Evolutionary conservation across 2,888 invertebrate genomes (phyloP), one percentile per base, ranked within the genome.

Genomic region (Pollenia angustigena): DNA sequence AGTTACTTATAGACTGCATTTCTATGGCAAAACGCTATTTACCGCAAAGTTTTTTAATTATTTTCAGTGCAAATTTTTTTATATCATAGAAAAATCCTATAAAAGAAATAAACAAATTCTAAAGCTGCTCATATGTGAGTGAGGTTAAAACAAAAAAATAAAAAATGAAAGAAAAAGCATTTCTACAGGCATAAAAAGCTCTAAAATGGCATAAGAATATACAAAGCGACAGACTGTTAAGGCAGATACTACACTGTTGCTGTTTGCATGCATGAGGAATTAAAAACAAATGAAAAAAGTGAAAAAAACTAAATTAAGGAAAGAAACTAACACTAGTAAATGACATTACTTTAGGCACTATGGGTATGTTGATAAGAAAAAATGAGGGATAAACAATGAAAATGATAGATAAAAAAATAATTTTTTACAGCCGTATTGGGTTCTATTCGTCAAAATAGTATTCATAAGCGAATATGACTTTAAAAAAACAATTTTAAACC

Each of bases 21-120:
- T 72, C 56, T 78, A 46, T 64, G 50, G 74, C 48, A 60, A 72
- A 68, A 62, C 60, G 76, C 72, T 79, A 72, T 83, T 82, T 86
- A 72, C 87, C 78, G 68, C 84, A 84, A 81, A 81, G 54, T 87
- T 87, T 86, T 32, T 87, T 87, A 84, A 87, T 87, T 84, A 87
- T 87, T 81, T 84, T 78, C 78, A 79, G 56, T 60, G 79, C 23
- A 75, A 69, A 46, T 78, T 78, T 78, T 78, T 84, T 84, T 32
- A 83, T 58, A 32, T 32, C 40, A 50, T n/a, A 71, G 40, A 52
- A 71, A 71, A 62, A 16, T 32, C 0, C 23, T 10, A 40, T 4
- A 64, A 40, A 50, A 12, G 58, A 32, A 42, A 44, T 66, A 40
- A 58, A 16, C 9, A 75, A 60, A 32, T 4, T 23, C 68, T 23